Evolutionary conservation across 2,888 invertebrate species (phyloP).

Genomic region (Steromphala cineraria): DNA sequence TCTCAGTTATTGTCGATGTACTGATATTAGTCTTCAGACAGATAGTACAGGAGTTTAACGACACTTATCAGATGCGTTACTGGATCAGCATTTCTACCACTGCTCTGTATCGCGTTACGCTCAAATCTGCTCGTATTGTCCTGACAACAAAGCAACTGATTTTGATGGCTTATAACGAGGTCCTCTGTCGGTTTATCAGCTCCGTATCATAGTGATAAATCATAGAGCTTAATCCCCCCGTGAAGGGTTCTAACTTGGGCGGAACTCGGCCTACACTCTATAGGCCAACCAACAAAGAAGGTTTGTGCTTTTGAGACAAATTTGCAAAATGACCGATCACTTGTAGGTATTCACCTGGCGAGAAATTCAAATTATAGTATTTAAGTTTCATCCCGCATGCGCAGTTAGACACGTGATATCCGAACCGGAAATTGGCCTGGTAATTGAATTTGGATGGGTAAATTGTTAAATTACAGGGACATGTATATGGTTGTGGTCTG

Average conservation of each 20-base stretch:
- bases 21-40: background rate
- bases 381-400: background rate
- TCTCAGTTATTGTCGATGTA: too few relatives aligned
- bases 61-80: background rate
- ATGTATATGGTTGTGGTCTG: too few relatives aligned
- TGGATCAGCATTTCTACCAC: background rate
- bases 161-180: background rate
- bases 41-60: background rate
- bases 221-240: background rate
- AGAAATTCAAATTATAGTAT: constrained; percentile 7
- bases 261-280: background rate
- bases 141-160: background rate
- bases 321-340: constrained; percentile 14
- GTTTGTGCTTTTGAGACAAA: constrained; percentile 16
- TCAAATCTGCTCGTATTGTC: constrained; percentile 8
- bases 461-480: background rate
- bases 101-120: background rate
- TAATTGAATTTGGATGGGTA: background rate
- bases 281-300: background rate
- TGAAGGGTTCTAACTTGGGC: background rate
- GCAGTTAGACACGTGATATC: background rate
- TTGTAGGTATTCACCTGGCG: constrained; percentile 8
- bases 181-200: background rate
- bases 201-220: constrained; percentile 6
- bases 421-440: constrained; percentile 7